A percentile compares a stretch with the other conserved stretches of the same genome.
phyloP scores from a whole-genome alignment of 1,140 invertebrate genomes.

The Oppia nitens region DNA sequence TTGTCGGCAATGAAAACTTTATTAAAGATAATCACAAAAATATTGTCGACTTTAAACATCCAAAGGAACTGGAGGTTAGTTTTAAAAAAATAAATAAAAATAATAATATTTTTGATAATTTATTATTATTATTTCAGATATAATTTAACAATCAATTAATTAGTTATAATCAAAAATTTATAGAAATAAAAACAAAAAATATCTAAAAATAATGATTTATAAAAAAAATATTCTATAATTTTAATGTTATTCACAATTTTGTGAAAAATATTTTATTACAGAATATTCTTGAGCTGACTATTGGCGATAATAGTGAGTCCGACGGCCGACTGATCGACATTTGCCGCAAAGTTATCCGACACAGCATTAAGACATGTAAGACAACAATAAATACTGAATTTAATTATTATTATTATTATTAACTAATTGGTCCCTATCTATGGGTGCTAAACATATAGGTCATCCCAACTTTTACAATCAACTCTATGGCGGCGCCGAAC shows the following conservation, averaged over 20 bases:
- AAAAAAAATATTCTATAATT: not conserved
- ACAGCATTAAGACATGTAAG: slow-evolving; percentile 64
- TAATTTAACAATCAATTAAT: not conserved
- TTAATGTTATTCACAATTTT: slow-evolving; percentile 25
- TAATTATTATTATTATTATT: not conserved
- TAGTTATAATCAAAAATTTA: not conserved
- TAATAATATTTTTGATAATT: not conserved
- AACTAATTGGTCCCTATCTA: too few species aligned
- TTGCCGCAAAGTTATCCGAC: slow-evolving; percentile 74
- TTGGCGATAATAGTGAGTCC: slow-evolving; percentile 59
- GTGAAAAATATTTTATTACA: too few species aligned
- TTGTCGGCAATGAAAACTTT: slow-evolving; percentile 2
- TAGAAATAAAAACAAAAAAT: not conserved
- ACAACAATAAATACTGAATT: not conserved
- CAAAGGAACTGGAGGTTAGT: slow-evolving; percentile 52
- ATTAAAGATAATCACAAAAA: slow-evolving; percentile 31
- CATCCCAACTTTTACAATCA: slow-evolving; percentile 97
- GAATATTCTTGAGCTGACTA: slow-evolving; percentile 60
- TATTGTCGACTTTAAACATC: slow-evolving; percentile 78
- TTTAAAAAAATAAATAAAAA: not conserved
- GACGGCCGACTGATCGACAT: slow-evolving; percentile 75
- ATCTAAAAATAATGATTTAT: not conserved
- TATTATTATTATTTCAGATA: not conserved
- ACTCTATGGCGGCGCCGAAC: slow-evolving; percentile 78
- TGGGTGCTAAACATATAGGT: too few species aligned